phyloP scores from a whole-genome alignment of 2,113 vertebrate genomes.

The Salvelinus sp. region DNA sequence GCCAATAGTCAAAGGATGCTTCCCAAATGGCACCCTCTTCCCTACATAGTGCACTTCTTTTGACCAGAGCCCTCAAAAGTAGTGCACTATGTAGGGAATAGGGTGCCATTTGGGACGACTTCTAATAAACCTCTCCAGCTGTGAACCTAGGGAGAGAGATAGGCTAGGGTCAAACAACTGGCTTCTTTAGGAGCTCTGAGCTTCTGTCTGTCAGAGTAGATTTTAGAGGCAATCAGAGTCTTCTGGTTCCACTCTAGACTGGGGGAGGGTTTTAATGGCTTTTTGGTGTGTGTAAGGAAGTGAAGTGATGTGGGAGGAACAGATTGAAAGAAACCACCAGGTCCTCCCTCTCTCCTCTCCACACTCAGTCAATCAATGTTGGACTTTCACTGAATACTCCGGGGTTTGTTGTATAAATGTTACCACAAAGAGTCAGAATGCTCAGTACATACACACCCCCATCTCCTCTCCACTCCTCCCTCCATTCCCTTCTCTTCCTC shows the following conservation, averaged over 20 bases:
- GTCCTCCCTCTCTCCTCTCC: constrained; percentile 22
- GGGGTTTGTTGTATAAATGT: constrained; percentile 66
- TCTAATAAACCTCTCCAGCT: constrained; percentile 10
- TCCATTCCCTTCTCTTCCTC: neutral
- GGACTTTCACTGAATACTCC: constrained; percentile 51
- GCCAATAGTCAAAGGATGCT: neutral
- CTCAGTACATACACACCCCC: constrained; percentile 24
- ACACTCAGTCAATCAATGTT: constrained; percentile 60
- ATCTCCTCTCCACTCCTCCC: constrained; percentile 1
- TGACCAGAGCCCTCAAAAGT: too few relatives aligned
- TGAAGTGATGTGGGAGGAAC: constrained; percentile 27
- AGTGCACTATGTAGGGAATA: too few relatives aligned
- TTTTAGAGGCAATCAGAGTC: constrained; percentile 39
- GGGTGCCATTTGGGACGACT: neutral
- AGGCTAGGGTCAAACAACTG: neutral
- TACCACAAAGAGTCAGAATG: constrained; percentile 49
- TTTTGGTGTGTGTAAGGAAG: constrained; percentile 26
- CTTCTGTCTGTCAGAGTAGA: constrained; percentile 35
- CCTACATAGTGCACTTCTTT: too few relatives aligned
- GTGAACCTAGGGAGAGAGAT: constrained; percentile 4
- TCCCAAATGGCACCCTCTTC: too few relatives aligned
- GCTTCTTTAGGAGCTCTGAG: neutral
- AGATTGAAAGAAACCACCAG: constrained; percentile 19
- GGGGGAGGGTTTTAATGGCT: constrained; percentile 17
- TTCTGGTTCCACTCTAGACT: constrained; percentile 40